Base-by-base conservation (phyloP, 2,113 vertebrate genomes). In the Coracopsis vasa region DNA sequence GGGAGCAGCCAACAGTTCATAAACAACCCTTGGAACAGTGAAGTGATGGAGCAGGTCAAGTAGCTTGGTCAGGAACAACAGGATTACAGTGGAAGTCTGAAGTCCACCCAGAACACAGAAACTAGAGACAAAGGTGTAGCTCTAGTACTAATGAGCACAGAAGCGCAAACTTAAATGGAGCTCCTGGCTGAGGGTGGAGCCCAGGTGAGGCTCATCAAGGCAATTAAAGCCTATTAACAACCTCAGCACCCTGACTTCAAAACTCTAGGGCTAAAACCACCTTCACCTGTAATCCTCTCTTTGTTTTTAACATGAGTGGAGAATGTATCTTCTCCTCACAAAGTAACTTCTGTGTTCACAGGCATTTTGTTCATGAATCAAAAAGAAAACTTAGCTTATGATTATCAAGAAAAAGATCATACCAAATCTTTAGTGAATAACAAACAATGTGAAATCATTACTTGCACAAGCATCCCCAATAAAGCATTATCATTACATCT, bases 61-160 rank as follows among this genome's bases (percentile, higher is more conserved):
- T 1, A 54, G 35, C 35, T 48, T 29, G 6, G 6, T 16, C 37
- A 74, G n/a, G 13, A 64, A 29, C 20, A 31, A 12, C 5, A 74
- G 28, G 3, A 71, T 17, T 47, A 3, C 21, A 12, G 2, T 0
- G 0, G 8, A 5, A 9, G 4, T 54, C 45, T 54, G 9, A 73
- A 67, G 3, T 13, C 17, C 19, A 48, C 7, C 13, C 31, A 33
- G 13, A 58, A 45, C 6, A 13, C 0, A 0, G 19, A 15, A 6
- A 6, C 16, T 17, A 8, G 4, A 67, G 13, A 47, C 10, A 35
- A 61, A 4, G 2, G 12, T 1, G 8, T 13, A 44, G 11, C 27
- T 64, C 39, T 21, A 35, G 1, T 1, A 13, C 14, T 2, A 11
- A 2, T 1, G 0, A 19, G 1, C 1, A 4, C 8, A 24, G 2